A percentile compares a stretch with the other conserved stretches of the same genome.
phyloP scores from a whole-genome alignment of 2,113 vertebrate species.

The Hemiprocne comata region DNA sequence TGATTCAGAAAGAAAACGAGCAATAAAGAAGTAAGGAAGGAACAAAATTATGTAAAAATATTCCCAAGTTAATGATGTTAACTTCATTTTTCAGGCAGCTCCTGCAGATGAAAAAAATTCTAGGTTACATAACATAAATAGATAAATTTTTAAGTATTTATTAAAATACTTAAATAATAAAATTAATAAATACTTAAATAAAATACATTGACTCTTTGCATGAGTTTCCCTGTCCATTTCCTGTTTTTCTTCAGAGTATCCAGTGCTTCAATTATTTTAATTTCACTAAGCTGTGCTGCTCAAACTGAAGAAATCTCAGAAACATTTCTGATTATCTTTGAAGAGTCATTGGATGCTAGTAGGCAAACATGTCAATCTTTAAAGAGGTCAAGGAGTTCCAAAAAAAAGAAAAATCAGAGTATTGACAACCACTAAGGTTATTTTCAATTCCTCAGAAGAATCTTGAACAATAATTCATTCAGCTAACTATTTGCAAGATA shows the following conservation, averaged over 20 bases:
- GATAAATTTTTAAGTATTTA: not conserved
- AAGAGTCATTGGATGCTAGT: not conserved
- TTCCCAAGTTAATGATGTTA: not conserved
- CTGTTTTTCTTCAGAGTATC: not conserved
- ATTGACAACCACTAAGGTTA: not conserved
- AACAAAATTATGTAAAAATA: not conserved
- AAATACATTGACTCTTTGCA: not conserved
- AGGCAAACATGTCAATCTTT: not conserved
- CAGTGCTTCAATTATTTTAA: not conserved
- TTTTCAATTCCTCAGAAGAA: not conserved
- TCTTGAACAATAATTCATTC: not conserved
- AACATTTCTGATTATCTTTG: not conserved
- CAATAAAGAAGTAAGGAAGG: not conserved
- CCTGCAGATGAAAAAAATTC: not conserved
- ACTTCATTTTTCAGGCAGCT: not conserved
- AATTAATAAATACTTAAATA: too few species aligned
- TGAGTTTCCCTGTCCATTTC: not conserved
- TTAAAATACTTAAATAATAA: too few species aligned
- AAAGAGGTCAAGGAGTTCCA: not conserved
- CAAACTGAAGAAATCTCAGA: not conserved
- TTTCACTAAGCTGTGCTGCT: not conserved
- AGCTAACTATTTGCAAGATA: not conserved
- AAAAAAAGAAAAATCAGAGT: not conserved
- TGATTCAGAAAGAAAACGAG: not conserved
- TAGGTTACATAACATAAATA: not conserved